phyloP scores from a whole-genome alignment of 2,888 invertebrate species.

The Meliscaeva auricollis region DNA sequence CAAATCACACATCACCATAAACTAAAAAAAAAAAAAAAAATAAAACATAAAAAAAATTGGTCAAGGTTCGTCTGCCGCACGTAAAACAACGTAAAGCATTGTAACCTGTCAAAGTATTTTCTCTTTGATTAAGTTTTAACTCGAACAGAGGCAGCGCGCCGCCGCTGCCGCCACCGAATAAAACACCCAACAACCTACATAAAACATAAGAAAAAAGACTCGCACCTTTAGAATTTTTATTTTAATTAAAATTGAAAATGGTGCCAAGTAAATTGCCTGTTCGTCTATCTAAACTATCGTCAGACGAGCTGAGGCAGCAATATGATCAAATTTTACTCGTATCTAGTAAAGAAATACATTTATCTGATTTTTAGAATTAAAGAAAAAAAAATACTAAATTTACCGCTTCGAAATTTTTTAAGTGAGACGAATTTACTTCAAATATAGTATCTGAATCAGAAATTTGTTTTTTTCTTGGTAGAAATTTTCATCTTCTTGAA shows the following conservation, averaged over 20 bases:
- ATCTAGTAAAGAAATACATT: too few species aligned
- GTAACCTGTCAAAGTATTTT: constrained; percentile 24
- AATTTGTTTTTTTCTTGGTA: not conserved
- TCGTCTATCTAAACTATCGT: not conserved
- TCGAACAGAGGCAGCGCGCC: not conserved
- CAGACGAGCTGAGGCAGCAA: not conserved
- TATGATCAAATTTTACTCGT: not conserved
- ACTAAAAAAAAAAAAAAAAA: not conserved
- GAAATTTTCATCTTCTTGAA: not conserved
- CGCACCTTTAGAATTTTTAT: constrained; percentile 38
- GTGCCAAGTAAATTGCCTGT: constrained; percentile 66
- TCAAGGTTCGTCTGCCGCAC: constrained; percentile 1
- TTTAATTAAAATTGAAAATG: constrained; percentile 60
- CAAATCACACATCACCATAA: not conserved
- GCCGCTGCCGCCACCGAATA: too few species aligned
- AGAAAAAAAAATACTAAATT: constrained; percentile 12
- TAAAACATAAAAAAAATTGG: not conserved
- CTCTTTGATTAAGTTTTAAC: constrained; percentile 26
- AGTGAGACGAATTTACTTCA: constrained; percentile 41
- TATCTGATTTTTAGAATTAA: too few species aligned
- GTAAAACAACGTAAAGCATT: not conserved
- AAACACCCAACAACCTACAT: constrained; percentile 9
- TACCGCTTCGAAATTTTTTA: constrained; percentile 12
- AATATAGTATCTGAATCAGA: constrained; percentile 46
- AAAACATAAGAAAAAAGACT: not conserved